Base-by-base conservation (phyloP, 1,140 invertebrate genomes). In the Holotrichia oblita region DNA sequence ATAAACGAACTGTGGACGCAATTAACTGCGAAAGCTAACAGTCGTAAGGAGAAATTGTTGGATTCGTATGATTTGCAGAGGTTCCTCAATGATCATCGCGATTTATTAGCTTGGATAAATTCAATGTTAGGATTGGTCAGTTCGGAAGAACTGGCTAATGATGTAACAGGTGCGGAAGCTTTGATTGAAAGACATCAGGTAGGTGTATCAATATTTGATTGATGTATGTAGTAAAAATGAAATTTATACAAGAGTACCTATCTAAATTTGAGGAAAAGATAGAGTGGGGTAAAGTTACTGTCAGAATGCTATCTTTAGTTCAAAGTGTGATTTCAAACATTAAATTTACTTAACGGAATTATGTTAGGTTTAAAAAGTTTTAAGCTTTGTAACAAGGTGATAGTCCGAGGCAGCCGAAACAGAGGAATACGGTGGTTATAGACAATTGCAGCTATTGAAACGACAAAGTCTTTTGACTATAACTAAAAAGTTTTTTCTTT, bases 1-100 rank as follows among this genome's bases (percentile, higher is more conserved):
- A 99, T 99, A 86, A 99, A 99, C 87, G 97, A 99, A 84, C 95
- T 98, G 86, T 99, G 99, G 99, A 97, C 96, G 73, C 95, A 95
- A 84, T 91, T 99, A 20, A 99, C 97, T 20, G 94, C 95, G 0
- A 96, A 99, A 86, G 98, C 98, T 64, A 98, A 98, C 85, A 94
- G 92, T n/a, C 91, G 98, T 22, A 99, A 99, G 87, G 97, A 99
- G 84, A 99, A 99, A 86, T 90, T 99, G 4, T 89, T 99, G 14
- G 98, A 99, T 87, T 98, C 97, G 0, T 99, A 99, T 85, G 98
- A 99, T 85, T 88, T 99, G 81, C 99, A 99, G 88, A 91, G 98
- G 59, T 99, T 98, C 91, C 89, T 99, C 2, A 96, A 96, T 83
- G 98, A 99, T 87, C 99, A 99, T 88, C 93, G 98, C 73, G 99